Evolutionary conservation across 1,140 invertebrate species (phyloP), one percentile per base, ranked within the genome.

Genomic region (Papilio aristodemus): DNA sequence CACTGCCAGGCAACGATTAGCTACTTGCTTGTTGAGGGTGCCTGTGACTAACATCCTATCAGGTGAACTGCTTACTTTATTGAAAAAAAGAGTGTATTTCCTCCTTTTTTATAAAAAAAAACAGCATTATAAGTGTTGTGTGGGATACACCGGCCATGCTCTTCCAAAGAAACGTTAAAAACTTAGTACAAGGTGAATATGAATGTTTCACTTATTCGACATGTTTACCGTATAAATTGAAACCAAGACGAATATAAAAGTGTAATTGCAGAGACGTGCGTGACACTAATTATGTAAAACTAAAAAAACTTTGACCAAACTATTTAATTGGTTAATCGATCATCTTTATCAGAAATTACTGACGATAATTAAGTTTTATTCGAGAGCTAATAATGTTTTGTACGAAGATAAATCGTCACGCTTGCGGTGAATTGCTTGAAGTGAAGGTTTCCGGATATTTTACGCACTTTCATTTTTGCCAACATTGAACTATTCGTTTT

Each of bases 261-360:
- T 54, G 10, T 54, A 50, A 50, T 50, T 54, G 22, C 19, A 32
- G 17, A 9, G 46, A 3, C 46, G 19, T 54, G 46, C 46, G 46
- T 54, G 46, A 54, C 46, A 19, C 3, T 54, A 10, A 54, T 54
- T 54, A 54, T 13, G 19, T 50, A 8, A 8, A 54, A 54, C 46
- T 54, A 54, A 54, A 54, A 32, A n/a, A 54, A 54, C 9, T 11
- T 54, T 54, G 46, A 11, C 11, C 19, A 9, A 54, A 22, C 9
- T 54, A 54, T 54, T 54, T 54, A 10, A 54, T 22, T 54, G 46
- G 22, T 54, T 11, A 54, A 54, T 54, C 46, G 46, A 22, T 54
- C 46, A 22, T 54, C 46, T 54, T 54, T 54, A 54, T 25, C 46
- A 54, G 17, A 54, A 54, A 54, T 54, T 13, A 54, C 46, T 4